phyloP scores from a whole-genome alignment of 2,888 invertebrate genomes.

The Sipha maydis region DNA sequence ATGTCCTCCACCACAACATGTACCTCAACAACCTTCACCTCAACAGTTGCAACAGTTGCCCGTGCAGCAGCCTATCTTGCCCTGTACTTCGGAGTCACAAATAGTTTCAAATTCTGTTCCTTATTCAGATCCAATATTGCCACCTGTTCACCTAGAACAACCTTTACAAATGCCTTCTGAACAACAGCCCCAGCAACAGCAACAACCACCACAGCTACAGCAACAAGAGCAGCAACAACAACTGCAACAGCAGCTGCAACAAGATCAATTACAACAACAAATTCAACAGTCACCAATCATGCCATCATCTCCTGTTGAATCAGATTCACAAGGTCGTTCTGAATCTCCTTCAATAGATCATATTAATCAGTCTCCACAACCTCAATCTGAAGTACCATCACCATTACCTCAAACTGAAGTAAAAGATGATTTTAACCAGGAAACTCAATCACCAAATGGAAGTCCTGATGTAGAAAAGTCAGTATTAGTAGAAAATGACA shows the following conservation, averaged over 20 bases:
- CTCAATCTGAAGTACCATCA: constrained; percentile 28
- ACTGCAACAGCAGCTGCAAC: constrained; percentile 29
- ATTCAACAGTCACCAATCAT: constrained; percentile 16
- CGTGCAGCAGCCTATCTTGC: constrained; percentile 56
- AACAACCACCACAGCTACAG: constrained; percentile 62
- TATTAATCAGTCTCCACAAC: constrained; percentile 26
- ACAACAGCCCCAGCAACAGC: constrained; percentile 63
- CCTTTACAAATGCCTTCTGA: constrained; percentile 62
- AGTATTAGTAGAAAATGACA: constrained; percentile 29
- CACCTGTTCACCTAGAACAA: constrained; percentile 60
- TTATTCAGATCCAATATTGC: constrained; percentile 51
- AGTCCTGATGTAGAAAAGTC: constrained; percentile 33
- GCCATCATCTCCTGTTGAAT: constrained; percentile 46
- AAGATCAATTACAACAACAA: constrained; percentile 35
- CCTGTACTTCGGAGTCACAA: constrained; percentile 46
- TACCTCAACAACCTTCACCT: constrained; percentile 64
- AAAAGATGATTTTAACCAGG: constrained; percentile 29
- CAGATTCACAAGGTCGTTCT: constrained; percentile 30
- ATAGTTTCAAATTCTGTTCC: constrained; percentile 52
- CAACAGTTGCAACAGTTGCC: constrained; percentile 62
- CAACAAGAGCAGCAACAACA: constrained; percentile 44
- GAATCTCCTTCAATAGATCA: constrained; percentile 52
- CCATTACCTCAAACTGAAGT: constrained; percentile 19
- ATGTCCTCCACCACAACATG: constrained; percentile 66
- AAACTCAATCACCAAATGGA: constrained; percentile 12